These are phyloP conservation scores for Nothoprocta perdicaria DNA, from an alignment of 2,113 vertebrate genomes.

Conservation along the genomic window DNA sequence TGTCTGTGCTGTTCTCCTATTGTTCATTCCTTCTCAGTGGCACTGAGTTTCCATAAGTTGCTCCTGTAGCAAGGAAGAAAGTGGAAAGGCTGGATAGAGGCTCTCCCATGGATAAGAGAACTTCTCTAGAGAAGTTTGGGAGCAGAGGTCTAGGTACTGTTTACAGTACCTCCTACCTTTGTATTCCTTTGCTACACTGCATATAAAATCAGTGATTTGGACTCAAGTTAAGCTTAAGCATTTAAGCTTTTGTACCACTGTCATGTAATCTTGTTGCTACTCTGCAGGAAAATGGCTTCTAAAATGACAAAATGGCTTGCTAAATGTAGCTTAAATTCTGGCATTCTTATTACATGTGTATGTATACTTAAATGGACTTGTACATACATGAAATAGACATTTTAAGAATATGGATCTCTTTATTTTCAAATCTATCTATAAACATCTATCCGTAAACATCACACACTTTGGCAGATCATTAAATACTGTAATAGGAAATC, in stretches of 20 bases:
- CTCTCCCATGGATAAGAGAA: not conserved
- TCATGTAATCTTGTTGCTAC: not conserved
- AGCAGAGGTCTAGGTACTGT: not conserved
- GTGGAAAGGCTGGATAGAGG: not conserved
- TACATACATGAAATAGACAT: too few species aligned
- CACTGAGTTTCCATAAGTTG: not conserved
- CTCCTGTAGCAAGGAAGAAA: fast-evolving
- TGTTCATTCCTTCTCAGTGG: not conserved
- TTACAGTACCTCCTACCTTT: not conserved
- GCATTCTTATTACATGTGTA: not conserved
- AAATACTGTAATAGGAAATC: not conserved
- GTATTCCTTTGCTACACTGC: not conserved
- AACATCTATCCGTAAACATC: not conserved
- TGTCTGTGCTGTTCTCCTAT: not conserved
- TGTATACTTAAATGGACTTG: not conserved
- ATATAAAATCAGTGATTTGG: not conserved
- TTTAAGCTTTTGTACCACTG: fast-evolving
- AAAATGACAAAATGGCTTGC: fast-evolving
- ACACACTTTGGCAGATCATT: too few species aligned
- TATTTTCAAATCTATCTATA: not conserved
- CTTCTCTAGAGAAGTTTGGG: fast-evolving
- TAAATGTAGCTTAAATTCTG: not conserved
- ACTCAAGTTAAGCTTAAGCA: not conserved
- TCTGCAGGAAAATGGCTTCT: not conserved
- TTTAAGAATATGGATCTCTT: too few species aligned